These are phyloP conservation scores for Onychostoma macrolepis DNA, from an alignment of 2,113 vertebrate genomes.

Conservation along the genomic window DNA sequence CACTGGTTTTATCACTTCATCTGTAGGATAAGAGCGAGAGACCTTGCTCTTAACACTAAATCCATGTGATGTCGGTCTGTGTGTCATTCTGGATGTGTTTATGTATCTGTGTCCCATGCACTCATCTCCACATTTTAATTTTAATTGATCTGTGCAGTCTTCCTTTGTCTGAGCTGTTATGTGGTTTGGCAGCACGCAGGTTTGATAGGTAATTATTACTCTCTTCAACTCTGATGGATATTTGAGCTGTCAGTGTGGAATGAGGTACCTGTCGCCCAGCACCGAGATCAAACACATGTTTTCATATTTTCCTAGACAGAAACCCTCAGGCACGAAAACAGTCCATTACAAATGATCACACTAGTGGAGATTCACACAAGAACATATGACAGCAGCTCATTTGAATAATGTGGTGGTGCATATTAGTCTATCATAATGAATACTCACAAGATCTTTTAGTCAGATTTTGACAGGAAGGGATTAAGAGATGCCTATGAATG, in stretches of 20 bases:
- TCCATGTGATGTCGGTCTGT: background rate
- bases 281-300: constrained; percentile 63
- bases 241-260: constrained; percentile 54
- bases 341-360: constrained; percentile 59
- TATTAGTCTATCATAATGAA: constrained; percentile 31
- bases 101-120: background rate
- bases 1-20: constrained; percentile 60
- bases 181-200: constrained; percentile 28
- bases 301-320: constrained; percentile 55
- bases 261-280: constrained; percentile 45
- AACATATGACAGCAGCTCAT: constrained; percentile 37
- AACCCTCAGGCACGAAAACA: constrained; percentile 56
- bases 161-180: constrained; percentile 47
- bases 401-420: constrained; percentile 29
- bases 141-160: constrained; percentile 16
- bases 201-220: constrained; percentile 51
- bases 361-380: constrained; percentile 43
- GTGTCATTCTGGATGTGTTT: background rate
- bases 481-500: constrained; percentile 25
- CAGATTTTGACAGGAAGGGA: constrained; percentile 18
- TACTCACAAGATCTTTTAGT: constrained; percentile 22
- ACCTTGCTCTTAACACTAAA: constrained; percentile 14
- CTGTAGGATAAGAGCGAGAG: constrained; percentile 56
- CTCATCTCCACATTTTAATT: constrained; percentile 20
- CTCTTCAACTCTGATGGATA: constrained; percentile 60